Evolutionary conservation across 2,797 vertebrate genomes (phyloP), one percentile per base, ranked within the genome.

Genomic region (Bovichtus diacanthus): DNA sequence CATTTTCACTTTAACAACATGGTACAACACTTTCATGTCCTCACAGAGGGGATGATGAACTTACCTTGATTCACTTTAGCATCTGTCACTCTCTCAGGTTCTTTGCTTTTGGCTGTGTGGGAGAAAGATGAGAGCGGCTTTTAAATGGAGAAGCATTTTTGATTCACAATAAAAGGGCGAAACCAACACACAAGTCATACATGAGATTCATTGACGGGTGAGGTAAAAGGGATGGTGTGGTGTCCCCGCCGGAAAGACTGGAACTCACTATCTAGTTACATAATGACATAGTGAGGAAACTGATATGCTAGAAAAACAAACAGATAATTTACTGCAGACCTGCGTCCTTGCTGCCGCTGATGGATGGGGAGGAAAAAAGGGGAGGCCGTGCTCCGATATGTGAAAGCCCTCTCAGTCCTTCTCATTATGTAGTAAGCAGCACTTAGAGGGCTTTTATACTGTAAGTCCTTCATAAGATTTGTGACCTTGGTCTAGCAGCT

Each of bases 91-190:
- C 94, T 97, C 87, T 98, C 97, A 27, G 96, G 95, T 92, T 99
- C 98, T 96, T 96, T 99, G 95, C 95, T 95, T 97, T 97, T 99
- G 90, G 95, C 98, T 99, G 93, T n/a, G 84, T 31, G 94, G 84
- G 55, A 90, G 68, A 84, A 91, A 84, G 60, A 76, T 9, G 73
- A 88, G 73, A 86, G 80, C 1, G 5, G 8, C 3, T 56, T 49
- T 83, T 81, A 76, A 85, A 90, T 31, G 10, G 18, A 87, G 83
- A 55, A 46, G 50, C 12, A n/a, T 3, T 81, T 82, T 54, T 59
- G 5, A 58, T 61, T 56, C 66, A 87, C 70, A 84, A 87, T 59
- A 59, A 34, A 61, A 61, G 70, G n/a, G 66, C 0, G 21, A 68
- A 55, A 66, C 36, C n/a, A 13, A 55, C 7, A 0, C 8, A 27